These are phyloP conservation scores for Eilema depressum DNA, from an alignment of 2,888 invertebrate genomes.

Conservation along the genomic window DNA sequence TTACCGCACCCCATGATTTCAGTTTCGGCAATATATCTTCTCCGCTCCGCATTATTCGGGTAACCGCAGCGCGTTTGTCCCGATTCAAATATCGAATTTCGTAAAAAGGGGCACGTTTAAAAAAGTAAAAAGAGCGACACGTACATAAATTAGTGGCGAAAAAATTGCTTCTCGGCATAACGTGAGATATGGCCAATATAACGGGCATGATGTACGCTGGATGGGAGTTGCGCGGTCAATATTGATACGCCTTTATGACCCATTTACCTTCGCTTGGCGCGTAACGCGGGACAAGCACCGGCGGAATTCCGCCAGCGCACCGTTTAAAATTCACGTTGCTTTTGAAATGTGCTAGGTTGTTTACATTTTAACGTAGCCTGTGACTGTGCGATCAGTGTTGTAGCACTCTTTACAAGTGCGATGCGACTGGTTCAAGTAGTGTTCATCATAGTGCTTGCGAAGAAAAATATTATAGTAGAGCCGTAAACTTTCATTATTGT, in stretches of 20 bases:
- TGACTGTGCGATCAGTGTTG: constrained; percentile 24
- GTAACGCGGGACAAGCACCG: constrained; percentile 57
- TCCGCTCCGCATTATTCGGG: constrained; percentile 34
- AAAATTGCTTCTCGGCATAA: constrained; percentile 70
- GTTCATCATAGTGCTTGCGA: background rate
- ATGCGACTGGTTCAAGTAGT: constrained; percentile 13
- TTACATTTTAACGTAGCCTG: constrained; percentile 50
- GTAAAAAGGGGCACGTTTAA: constrained; percentile 56
- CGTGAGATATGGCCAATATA: constrained; percentile 77
- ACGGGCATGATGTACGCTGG: constrained; percentile 73
- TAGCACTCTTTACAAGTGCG: constrained; percentile 29
- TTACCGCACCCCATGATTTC: constrained; percentile 29
- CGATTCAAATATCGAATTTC: constrained; percentile 48
- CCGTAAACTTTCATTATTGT: background rate
- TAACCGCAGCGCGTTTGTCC: constrained; percentile 40
- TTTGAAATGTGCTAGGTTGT: constrained; percentile 66
- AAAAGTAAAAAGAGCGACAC: constrained; percentile 60
- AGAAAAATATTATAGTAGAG: background rate
- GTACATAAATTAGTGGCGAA: constrained; percentile 71
- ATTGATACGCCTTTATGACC: constrained; percentile 84
- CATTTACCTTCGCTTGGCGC: constrained; percentile 78
- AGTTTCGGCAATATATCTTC: constrained; percentile 33
- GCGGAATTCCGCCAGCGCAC: constrained; percentile 70
- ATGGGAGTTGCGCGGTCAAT: constrained; percentile 78
- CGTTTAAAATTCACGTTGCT: constrained; percentile 74